These are phyloP conservation scores for Drosophila maculinotata DNA, from an alignment of 2,888 invertebrate genomes.

Conservation along the genomic window DNA sequence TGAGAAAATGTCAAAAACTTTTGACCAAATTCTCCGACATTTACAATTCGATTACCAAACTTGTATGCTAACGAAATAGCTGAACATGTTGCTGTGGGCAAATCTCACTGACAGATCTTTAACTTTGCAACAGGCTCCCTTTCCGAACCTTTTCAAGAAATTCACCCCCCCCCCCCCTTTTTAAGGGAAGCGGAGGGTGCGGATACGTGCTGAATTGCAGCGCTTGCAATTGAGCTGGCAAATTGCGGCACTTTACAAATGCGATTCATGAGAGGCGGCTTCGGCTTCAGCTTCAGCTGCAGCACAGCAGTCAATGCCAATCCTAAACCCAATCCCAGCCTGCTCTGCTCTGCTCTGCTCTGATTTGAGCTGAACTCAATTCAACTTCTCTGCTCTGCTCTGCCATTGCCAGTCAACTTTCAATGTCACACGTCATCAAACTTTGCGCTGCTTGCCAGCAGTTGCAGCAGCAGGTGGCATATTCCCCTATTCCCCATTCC, in stretches of 20 bases:
- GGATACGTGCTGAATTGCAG: constrained; percentile 28
- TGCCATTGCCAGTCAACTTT: constrained; percentile 60
- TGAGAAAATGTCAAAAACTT: not conserved
- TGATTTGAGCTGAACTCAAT: no score
- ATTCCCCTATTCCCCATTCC: not conserved
- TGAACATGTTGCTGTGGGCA: constrained; percentile 7
- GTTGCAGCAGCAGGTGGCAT: not conserved
- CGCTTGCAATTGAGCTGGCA: constrained; percentile 56
- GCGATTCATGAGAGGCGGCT: constrained; percentile 20
- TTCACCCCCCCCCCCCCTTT: not conserved
- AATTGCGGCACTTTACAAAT: constrained; percentile 58
- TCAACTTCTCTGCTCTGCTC: constrained; percentile 8
- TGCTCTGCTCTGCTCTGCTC: not conserved
- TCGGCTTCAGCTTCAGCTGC: not conserved
- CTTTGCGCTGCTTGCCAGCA: constrained; percentile 42
- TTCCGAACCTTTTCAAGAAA: constrained; percentile 11
- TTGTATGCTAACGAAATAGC: constrained; percentile 18
- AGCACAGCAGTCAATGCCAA: constrained; percentile 19
- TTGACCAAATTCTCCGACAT: constrained; percentile 1
- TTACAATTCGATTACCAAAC: constrained; percentile 23
- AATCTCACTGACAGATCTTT: constrained; percentile 4
- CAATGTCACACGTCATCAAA: constrained; percentile 78
- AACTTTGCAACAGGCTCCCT: not conserved
- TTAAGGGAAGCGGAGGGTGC: no score
- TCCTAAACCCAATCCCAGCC: constrained; percentile 15